A percentile compares a stretch with the other conserved stretches of the same genome.
phyloP scores from a whole-genome alignment of 1,140 invertebrate species.

The Centruroides sculpturatus region DNA sequence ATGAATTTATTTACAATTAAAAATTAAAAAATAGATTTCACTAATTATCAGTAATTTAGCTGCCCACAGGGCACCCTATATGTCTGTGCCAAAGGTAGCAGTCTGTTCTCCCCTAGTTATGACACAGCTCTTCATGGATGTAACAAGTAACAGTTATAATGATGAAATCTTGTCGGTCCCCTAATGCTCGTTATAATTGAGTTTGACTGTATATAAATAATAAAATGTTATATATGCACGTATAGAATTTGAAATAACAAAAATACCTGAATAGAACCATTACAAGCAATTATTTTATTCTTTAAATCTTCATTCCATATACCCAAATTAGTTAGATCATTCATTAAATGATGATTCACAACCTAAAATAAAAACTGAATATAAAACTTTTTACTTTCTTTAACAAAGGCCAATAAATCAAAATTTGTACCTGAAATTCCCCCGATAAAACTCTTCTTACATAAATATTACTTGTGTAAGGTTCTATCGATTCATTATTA shows the following conservation, averaged over 20 bases:
- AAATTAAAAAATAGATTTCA: too few species aligned
- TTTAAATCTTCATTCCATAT: constrained; percentile 97
- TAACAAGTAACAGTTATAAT: too few species aligned
- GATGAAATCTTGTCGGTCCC: too few species aligned
- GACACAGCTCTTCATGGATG: too few species aligned
- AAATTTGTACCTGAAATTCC: constrained; percentile 46
- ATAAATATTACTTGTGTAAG: constrained; percentile 97
- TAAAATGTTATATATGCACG: too few species aligned
- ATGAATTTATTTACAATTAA: too few species aligned
- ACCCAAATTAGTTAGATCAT: constrained; percentile 76
- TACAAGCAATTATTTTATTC: constrained; percentile 76
- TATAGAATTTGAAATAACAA: neutral
- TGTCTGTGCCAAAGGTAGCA: too few species aligned
- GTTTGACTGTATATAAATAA: too few species aligned
- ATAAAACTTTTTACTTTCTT: neutral
- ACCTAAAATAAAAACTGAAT: constrained; percentile 42
- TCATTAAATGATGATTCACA: constrained; percentile 90
- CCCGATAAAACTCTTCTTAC: constrained; percentile 83
- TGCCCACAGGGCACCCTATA: too few species aligned
- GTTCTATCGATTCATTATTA: constrained; percentile 97
- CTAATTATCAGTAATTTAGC: too few species aligned
- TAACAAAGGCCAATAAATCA: neutral
- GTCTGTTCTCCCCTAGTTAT: too few species aligned
- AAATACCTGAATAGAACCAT: constrained; percentile 72
- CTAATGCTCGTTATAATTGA: too few species aligned